phyloP scores from a whole-genome alignment of 2,113 vertebrate genomes.

The Sorex araneus region DNA sequence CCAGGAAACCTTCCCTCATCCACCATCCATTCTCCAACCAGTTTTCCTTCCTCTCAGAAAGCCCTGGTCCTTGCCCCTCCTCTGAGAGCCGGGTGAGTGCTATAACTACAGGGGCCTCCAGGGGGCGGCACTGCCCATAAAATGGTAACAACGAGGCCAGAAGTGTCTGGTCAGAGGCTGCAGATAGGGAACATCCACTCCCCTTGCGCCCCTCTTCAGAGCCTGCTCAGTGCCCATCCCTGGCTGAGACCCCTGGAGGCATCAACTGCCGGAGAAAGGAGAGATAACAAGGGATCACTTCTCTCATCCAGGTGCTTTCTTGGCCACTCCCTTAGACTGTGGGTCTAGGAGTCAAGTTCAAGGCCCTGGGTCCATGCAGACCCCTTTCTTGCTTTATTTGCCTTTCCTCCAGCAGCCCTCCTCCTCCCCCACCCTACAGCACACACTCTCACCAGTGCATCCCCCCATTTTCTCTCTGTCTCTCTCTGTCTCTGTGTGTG shows the following conservation, averaged over 20 bases:
- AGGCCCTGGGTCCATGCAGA: neutral
- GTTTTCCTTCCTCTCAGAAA: neutral
- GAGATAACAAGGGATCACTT: no score
- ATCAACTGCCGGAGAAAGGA: neutral
- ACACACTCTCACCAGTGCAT: neutral
- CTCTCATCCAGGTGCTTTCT: neutral
- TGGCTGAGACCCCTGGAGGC: rapidly evolving
- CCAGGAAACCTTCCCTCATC: neutral
- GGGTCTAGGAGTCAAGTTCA: neutral
- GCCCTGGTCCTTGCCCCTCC: no score
- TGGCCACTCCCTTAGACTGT: neutral
- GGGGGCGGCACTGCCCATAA: constrained; percentile 12
- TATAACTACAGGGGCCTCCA: neutral
- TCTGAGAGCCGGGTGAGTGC: neutral
- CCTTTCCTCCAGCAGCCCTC: neutral
- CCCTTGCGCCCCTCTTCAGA: no score
- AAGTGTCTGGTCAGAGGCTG: neutral
- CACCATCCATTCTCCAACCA: neutral
- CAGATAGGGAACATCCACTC: no score
- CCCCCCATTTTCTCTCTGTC: no score
- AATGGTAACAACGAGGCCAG: no score
- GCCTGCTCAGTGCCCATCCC: neutral
- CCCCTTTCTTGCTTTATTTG: neutral
- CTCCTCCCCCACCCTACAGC: no score
- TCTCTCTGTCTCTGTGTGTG: no score